phyloP scores from a whole-genome alignment of 2,113 vertebrate genomes.

The Erpornis zantholeuca region DNA sequence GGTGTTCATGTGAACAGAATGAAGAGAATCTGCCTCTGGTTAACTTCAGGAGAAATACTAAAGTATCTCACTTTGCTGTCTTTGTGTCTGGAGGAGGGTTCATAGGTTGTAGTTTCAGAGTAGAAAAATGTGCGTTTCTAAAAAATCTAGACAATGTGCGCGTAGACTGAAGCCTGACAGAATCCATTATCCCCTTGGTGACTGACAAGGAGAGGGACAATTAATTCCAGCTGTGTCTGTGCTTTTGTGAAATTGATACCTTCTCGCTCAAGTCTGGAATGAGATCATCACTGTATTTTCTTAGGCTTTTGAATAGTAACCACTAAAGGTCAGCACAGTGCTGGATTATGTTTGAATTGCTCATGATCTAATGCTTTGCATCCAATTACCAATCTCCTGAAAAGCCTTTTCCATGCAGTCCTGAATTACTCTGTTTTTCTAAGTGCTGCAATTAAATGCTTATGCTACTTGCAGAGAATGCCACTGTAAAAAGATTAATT shows the following conservation, averaged over 20 bases:
- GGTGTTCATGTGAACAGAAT: fast-evolving
- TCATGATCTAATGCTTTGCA: not conserved
- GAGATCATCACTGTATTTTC: not conserved
- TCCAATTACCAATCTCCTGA: not conserved
- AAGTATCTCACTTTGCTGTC: not conserved
- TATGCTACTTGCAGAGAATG: not conserved
- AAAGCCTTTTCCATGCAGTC: not conserved
- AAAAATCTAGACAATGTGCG: not conserved
- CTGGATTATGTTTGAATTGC: not conserved
- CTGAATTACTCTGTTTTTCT: not conserved
- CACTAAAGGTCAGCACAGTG: not conserved
- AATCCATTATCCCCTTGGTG: not conserved
- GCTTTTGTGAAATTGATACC: not conserved
- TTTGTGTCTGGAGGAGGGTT: not conserved
- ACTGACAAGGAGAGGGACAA: not conserved
- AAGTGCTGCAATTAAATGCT: not conserved
- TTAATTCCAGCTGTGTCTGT: not conserved
- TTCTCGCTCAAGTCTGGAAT: not conserved
- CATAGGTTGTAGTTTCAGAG: not conserved
- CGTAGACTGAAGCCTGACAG: not conserved
- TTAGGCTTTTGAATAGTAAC: not conserved
- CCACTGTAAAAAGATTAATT: not conserved
- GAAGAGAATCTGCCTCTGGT: not conserved
- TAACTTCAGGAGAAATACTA: not conserved
- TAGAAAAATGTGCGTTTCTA: not conserved